phyloP scores from a whole-genome alignment of 23 tunicate genomes.

The Styela plicata region DNA sequence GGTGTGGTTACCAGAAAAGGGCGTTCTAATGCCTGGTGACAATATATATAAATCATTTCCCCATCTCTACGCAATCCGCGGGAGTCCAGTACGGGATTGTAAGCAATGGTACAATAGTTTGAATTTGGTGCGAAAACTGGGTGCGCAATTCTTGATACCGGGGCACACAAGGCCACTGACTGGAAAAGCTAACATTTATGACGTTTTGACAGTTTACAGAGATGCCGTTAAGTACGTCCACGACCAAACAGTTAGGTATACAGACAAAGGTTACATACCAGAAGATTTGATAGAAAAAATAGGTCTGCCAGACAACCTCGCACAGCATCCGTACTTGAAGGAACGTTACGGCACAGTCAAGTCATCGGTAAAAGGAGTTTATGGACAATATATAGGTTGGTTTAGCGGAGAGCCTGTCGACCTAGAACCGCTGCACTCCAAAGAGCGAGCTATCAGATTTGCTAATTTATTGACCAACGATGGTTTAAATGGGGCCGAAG shows the following conservation, averaged over 20 bases:
- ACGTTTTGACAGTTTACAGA: conserved; percentile 46
- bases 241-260: conserved; percentile 82
- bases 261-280: conserved; percentile 16
- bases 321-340: conserved; percentile 64
- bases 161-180: conserved; percentile 27
- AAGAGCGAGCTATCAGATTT: conserved; percentile 41
- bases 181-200: conserved; percentile 44
- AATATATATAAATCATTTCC: conserved; percentile 87
- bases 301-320: conserved; percentile 55
- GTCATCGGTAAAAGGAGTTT: conserved; percentile 78
- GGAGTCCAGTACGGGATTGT: conserved; percentile 52
- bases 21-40: conserved; percentile 76
- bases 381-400: conserved; percentile 67
- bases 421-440: conserved; percentile 39
- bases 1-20: conserved; percentile 76
- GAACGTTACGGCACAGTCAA: conserved; percentile 76
- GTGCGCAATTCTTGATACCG: conserved; percentile 38
- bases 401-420: conserved; percentile 48
- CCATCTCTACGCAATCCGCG: conserved; percentile 88
- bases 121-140: conserved; percentile 11
- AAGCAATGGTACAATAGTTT: conserved; percentile 32
- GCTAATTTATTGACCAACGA: conserved; percentile 16
- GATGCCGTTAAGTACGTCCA: conserved; percentile 84
- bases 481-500: conserved; percentile 24
- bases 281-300: conserved; percentile 66